Base-by-base conservation (phyloP, 2,888 invertebrate species). In the Epistrophe grossulariae region DNA sequence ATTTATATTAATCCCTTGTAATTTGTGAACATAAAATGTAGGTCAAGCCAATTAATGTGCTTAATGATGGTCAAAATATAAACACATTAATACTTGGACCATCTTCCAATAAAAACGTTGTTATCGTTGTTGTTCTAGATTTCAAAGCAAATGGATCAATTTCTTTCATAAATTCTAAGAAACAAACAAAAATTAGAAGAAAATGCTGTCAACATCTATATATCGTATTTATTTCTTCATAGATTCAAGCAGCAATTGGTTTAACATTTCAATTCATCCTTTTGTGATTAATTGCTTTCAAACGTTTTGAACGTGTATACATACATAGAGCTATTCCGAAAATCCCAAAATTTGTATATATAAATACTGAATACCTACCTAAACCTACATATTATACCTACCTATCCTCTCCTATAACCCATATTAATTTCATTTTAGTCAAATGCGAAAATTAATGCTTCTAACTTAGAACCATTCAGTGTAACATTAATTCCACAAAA, bases 381-480 rank as follows among this genome's bases (percentile, higher is more conserved):
- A 6, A 17, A 0, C 8, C 28, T 55, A 55, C 50, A 11, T 19
- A 50, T 11, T 24, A 24, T 1, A 19, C 19, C 17, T 13, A 50
- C 24, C 24, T 52, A 13, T 24, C 64, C 24, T 11, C 28, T 45
- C n/a, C 6, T 62, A 24, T 24, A 55, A 62, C 78, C 57, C 57
- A 71, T 74, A 82, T 87, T 83, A 79, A 74, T 76, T 83, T 83
- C 72, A 60, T 79, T 76, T 83, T 72, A 72, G 71, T 71, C 50
- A 83, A 83, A 87, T 43, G 60, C 40, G 76, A 83, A 76, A 83
- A 84, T 87, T 83, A 79, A 79, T 87, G 74, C 52, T 83, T 55
- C 76, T 48, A 74, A 79, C 74, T 82, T 35, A 40, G 55, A 60
- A 72, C 50, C 66, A 80, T 68, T 79, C 52, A 66, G 45, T 52